Evolutionary conservation across 2,797 vertebrate species (phyloP), one percentile per base, ranked within the genome.

Genomic region (Sebastes matsubarae): DNA sequence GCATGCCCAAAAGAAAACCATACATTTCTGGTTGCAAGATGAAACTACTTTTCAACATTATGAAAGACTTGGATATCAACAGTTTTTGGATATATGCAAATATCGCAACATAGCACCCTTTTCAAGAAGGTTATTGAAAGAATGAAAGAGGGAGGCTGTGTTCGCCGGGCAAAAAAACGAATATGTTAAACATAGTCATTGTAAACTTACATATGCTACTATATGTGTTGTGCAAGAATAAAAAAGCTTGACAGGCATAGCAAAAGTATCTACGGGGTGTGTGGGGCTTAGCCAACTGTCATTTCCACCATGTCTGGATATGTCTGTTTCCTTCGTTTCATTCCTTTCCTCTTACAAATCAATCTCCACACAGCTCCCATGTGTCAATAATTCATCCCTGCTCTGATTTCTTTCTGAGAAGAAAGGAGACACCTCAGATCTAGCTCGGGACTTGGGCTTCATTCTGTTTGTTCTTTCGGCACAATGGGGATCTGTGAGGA

Each of bases 381-480:
- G n/a, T 64, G 55, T 86, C 52, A 68, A 55, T 77, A 70, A 82
- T 34, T 75, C 58, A 79, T 42, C 67, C 30, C 22, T 34, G 46
- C 54, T 66, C 72, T 79, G 66, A 32, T 82, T 29, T 78, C 30
- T 82, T 66, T 79, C 71, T 64, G 76, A 69, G 50, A 81, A 68
- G 36, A 89, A 72, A 81, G 34, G 55, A 5, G 80, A 70, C 57
- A 63, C 27, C 59, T 82, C 38, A 65, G 67, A 82, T 85, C 54
- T 29, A 66, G 64, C 63, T 57, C 34, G 72, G 72, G 68, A 82
- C 34, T 67, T 58, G 18, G 54, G 71, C 13, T 68, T 69, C 27
- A 34, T 57, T 77, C 54, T 76, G 71, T 85, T 81, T 84, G 75
- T 82, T 86, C 38, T 78, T 24, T 50, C 8, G 10, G 70, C 74